A percentile compares a stretch with the other conserved stretches of the same genome.
Conservation (phyloP, 2,888 invertebrate genomes). For the Diploptera punctata region DNA sequence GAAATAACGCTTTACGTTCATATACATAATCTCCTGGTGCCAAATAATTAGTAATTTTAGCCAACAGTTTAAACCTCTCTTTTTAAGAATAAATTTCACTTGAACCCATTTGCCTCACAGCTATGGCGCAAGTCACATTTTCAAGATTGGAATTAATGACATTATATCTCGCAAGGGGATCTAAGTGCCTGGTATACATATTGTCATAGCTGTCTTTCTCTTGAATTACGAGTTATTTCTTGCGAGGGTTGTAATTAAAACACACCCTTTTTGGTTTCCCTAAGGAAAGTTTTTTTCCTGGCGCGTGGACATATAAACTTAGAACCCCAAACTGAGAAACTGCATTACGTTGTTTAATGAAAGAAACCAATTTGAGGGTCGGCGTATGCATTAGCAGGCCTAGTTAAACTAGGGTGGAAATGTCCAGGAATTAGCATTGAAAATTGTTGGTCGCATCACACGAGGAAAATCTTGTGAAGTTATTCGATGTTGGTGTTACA, state of each 20-base stretch:
- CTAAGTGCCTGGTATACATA: too few relatives aligned
- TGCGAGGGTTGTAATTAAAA: slow-evolving; percentile 4
- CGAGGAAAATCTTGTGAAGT: neutral
- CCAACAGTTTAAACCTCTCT: too few relatives aligned
- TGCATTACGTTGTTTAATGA: neutral
- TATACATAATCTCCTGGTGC: too few relatives aligned
- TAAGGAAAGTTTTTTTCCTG: neutral
- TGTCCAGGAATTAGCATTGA: neutral
- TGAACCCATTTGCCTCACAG: too few relatives aligned
- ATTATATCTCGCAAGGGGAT: too few relatives aligned
- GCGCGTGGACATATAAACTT: neutral
- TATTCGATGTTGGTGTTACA: neutral
- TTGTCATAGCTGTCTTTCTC: slow-evolving; percentile 1
- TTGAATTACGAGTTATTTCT: neutral
- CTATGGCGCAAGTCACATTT: too few relatives aligned
- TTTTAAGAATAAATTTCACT: too few relatives aligned
- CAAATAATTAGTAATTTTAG: too few relatives aligned
- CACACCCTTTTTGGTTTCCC: slow-evolving; percentile 3
- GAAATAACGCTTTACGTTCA: too few relatives aligned
- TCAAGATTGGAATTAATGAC: too few relatives aligned
- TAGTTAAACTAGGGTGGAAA: neutral
- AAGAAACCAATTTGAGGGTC: neutral
- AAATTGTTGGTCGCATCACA: neutral
- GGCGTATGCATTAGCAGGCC: neutral
- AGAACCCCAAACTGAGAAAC: neutral